Base-by-base conservation (phyloP, 2,888 invertebrate genomes). In the Phengaris alcon region DNA sequence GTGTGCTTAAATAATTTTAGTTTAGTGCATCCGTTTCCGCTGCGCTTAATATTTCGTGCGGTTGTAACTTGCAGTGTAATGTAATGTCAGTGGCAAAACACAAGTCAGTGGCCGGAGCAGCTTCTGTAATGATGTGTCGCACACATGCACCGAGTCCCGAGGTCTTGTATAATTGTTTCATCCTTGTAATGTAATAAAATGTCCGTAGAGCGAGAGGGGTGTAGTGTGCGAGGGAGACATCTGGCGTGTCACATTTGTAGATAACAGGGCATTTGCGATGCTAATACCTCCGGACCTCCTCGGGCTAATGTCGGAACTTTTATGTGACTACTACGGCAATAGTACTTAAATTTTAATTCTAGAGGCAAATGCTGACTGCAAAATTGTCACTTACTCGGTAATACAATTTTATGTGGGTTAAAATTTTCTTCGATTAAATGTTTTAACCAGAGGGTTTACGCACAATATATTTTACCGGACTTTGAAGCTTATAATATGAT, bases 301-400 rank as follows among this genome's bases (percentile, higher is more conserved):
- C 64, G 44, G 22, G 44, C 64, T 64, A 64, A 44, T 64, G 64
- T 64, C 64, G 64, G 64, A 64, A 64, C 64, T 64, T 64, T 64
- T 64, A 64, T 64, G 64, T 3, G 12, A 64, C 64, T 64, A 64
- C 44, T 64, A 64, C 35, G 35, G 64, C 12, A 44, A 10, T 64
- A 44, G 64, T 13, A 35, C 64, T 59, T 59, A 59, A 64, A 64
- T 35, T 64, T 44, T 35, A 64, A 44, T 35, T 64, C 35, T 13
- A 35, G 6, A 64, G 22, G 1, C 2, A 35, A 64, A 64, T 5
- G 44, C 35, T 15, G 64, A 64, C 12, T 64, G 44, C 13, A 64
- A 64, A 44, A 12, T 64, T 35, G 2, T 64, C 64, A 35, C 35
- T 64, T 64, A 44, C 15, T 57, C 3, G 57, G 15, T 57, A 9